A percentile compares a stretch with the other conserved stretches of the same genome.
Evolutionary conservation across 92 coral and sea anemone species (phyloP).

Genomic region (Montipora capitata): DNA sequence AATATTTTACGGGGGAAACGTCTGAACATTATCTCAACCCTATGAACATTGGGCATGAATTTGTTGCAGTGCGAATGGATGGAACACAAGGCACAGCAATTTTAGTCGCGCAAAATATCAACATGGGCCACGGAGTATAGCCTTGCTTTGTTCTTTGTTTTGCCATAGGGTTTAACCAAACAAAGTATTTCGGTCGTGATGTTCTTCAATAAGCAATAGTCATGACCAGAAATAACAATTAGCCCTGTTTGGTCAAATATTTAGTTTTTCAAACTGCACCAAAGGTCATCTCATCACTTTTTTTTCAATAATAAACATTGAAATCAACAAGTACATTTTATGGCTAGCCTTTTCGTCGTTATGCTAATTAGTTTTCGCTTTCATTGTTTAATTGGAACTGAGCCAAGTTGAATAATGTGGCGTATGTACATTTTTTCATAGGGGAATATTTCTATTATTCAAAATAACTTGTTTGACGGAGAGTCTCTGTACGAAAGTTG

Average conservation of each 20-base stretch:
- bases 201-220: background rate
- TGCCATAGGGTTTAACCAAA: background rate
- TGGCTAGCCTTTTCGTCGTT: background rate
- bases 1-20: slow-evolving; percentile 58
- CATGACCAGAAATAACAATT: background rate
- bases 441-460: background rate
- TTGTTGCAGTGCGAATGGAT: slow-evolving; percentile 60
- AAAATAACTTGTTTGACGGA: background rate
- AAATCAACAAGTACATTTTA: background rate
- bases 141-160: background rate
- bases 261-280: background rate
- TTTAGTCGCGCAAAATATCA: slow-evolving; percentile 52
- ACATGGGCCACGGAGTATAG: slow-evolving; percentile 40
- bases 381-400: background rate
- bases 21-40: slow-evolving; percentile 37
- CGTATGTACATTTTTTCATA: slow-evolving; percentile 7
- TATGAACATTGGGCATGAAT: slow-evolving; percentile 44
- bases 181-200: background rate
- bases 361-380: slow-evolving; percentile 21
- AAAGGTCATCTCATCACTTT: background rate
- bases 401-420: slow-evolving; percentile 12
- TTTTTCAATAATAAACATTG: background rate
- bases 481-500: background rate
- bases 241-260: too few species aligned
- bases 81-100: slow-evolving; percentile 47